Percentiles rank a stretch among this genome's conserved stretches.
phyloP scores from a whole-genome alignment of 2,888 invertebrate genomes.

The Luperina testacea region DNA sequence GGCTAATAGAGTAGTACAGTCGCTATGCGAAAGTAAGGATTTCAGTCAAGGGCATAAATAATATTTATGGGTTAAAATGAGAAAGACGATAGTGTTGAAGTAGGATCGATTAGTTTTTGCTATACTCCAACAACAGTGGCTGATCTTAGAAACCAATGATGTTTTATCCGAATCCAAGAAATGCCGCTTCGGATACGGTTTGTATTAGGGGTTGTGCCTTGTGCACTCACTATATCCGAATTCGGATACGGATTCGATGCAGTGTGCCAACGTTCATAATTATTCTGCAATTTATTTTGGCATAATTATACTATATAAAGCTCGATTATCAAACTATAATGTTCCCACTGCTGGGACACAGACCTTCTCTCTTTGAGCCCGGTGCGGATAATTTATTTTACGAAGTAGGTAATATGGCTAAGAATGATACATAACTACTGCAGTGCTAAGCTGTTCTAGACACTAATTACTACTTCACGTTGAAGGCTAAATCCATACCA shows the following conservation, averaged over 20 bases:
- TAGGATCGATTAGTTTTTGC: too few relatives aligned
- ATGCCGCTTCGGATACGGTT: background rate
- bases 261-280: background rate
- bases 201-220: background rate
- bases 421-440: background rate
- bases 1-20: too few relatives aligned
- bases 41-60: too few relatives aligned
- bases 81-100: too few relatives aligned
- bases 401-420: background rate
- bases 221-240: background rate
- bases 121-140: too few relatives aligned
- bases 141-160: background rate
- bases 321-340: background rate
- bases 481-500: slow-evolving; percentile 1
- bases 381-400: background rate
- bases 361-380: background rate
- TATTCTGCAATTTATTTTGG: background rate
- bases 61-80: too few relatives aligned
- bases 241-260: background rate
- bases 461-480: slow-evolving; percentile 4
- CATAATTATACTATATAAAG: too few relatives aligned
- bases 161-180: background rate
- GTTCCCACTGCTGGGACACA: background rate
- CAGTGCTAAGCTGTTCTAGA: background rate
- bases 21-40: too few relatives aligned